phyloP scores from a whole-genome alignment of 2,113 vertebrate species.

The Puntigrus tetrazona region DNA sequence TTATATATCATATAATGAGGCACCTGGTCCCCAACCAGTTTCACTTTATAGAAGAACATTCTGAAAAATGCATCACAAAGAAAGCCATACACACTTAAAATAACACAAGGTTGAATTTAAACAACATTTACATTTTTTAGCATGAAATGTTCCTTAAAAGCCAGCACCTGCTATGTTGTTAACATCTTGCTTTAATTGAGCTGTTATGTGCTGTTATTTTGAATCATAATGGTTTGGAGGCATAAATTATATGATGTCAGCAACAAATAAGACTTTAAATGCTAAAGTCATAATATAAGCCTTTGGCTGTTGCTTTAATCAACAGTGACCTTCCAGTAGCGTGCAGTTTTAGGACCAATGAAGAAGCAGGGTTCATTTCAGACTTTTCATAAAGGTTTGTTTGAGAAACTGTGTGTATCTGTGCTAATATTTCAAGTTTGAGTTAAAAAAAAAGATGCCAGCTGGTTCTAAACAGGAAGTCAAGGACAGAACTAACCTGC shows the following conservation, averaged over 20 bases:
- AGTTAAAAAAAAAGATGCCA: background rate
- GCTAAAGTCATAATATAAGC: conserved; percentile 17
- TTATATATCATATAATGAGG: background rate
- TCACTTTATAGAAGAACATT: background rate
- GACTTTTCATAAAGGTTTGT: background rate
- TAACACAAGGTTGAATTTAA: background rate
- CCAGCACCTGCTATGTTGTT: background rate
- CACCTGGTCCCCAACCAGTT: background rate
- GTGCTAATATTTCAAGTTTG: background rate
- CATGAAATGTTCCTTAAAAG: background rate
- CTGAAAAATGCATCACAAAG: background rate
- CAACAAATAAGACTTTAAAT: conserved; percentile 15
- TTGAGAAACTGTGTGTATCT: background rate
- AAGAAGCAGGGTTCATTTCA: background rate
- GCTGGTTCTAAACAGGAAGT: background rate
- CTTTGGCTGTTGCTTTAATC: conserved; percentile 1
- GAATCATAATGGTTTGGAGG: conserved; percentile 17
- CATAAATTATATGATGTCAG: background rate
- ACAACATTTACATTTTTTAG: background rate
- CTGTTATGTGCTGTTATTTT: background rate
- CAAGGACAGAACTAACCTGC: conserved; percentile 2
- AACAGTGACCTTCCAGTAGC: background rate
- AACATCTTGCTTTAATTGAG: background rate
- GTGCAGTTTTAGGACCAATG: background rate
- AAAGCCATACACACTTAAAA: background rate